phyloP scores from a whole-genome alignment of 2,113 vertebrate genomes.

The Forbesichthys papilliferus region DNA sequence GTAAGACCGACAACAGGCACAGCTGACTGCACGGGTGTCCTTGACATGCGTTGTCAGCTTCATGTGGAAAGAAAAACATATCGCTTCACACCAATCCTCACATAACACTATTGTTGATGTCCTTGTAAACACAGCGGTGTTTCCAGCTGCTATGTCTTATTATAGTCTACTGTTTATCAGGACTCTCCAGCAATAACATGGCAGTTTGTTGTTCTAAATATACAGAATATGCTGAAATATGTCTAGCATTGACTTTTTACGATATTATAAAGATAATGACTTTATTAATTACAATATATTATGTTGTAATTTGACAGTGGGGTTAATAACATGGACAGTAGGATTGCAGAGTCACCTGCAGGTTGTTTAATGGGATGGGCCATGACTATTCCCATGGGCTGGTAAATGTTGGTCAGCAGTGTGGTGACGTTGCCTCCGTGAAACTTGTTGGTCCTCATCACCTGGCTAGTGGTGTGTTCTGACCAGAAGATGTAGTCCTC shows the following conservation, averaged over 20 bases:
- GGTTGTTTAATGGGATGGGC: constrained; percentile 87
- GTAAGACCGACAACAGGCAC: constrained; percentile 84
- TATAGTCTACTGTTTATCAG: too few species aligned
- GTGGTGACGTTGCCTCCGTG: constrained; percentile 86
- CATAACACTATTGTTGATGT: neutral
- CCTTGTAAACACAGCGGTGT: too few species aligned
- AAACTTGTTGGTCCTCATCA: constrained; percentile 91
- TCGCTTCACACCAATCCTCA: neutral
- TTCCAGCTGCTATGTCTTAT: too few species aligned
- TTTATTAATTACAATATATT: too few species aligned
- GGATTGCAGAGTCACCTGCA: constrained; percentile 65
- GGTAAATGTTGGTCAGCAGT: constrained; percentile 79
- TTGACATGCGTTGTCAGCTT: constrained; percentile 83
- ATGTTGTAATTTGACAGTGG: too few species aligned
- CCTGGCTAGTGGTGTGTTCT: constrained; percentile 79
- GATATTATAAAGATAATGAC: too few species aligned
- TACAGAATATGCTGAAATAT: too few species aligned
- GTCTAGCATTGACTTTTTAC: too few species aligned
- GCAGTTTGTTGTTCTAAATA: too few species aligned
- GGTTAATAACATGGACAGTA: too few species aligned
- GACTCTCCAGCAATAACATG: too few species aligned
- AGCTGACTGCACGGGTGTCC: constrained; percentile 84
- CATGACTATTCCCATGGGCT: constrained; percentile 85
- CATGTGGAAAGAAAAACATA: constrained; percentile 33
- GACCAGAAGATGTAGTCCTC: constrained; percentile 92